Evolutionary conservation across 2,113 vertebrate species (phyloP).

Genomic region (Xerus inauris): DNA sequence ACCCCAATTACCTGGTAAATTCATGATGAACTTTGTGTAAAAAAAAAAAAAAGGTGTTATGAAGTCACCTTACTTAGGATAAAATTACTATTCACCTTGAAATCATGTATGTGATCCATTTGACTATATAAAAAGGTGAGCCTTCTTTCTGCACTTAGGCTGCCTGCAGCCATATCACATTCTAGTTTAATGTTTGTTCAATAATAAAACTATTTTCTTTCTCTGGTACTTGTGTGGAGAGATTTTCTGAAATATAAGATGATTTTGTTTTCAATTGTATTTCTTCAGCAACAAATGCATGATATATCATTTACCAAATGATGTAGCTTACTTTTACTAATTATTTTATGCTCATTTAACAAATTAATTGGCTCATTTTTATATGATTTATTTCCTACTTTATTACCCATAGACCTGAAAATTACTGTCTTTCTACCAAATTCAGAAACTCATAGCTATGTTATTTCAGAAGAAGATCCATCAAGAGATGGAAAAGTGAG

Average conservation of each 20-base stretch:
- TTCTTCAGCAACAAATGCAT: neutral
- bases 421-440: neutral
- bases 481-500: neutral
- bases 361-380: neutral
- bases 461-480: neutral
- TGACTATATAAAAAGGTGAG: neutral
- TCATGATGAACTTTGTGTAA: neutral
- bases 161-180: neutral
- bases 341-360: neutral
- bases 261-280: slow-evolving; percentile 3
- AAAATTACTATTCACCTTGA: neutral
- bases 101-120: neutral
- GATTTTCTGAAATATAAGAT: neutral
- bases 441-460: neutral
- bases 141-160: neutral
- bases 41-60: neutral
- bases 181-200: neutral
- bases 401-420: neutral
- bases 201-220: neutral
- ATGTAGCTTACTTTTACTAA: neutral
- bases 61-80: neutral
- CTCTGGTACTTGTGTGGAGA: neutral
- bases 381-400: neutral
- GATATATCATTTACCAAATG: neutral
- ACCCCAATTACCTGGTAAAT: neutral